Base-by-base conservation (phyloP, 2,888 invertebrate genomes). In the Tinea semifulvella region DNA sequence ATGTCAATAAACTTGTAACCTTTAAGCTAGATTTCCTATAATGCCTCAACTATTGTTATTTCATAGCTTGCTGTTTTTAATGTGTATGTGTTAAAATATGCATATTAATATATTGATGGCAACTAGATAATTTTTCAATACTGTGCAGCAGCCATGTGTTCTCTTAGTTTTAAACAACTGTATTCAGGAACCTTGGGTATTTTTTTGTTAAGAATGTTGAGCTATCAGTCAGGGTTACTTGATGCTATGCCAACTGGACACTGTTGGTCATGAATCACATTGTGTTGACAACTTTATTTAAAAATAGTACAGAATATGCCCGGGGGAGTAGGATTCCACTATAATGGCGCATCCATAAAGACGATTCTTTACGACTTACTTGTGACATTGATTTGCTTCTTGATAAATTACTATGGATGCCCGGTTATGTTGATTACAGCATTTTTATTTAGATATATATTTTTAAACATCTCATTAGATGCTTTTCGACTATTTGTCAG, bases 241-340 rank as follows among this genome's bases (percentile, higher is more conserved):
- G 65, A 66, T 40, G 39, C 22, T 18, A 50, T 66, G 68, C 67
- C 67, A 68, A 60, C 52, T 52, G 49, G 52, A 55, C 54, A 56
- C 53, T 54, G 56, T 56, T 62, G 60, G 53, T 61, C 58, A 49
- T 68, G 61, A 65, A 63, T 65, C 58, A 63, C 57, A 55, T 52
- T 53, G 53, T 56, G 56, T 61, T 62, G 58, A 61, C 61, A 61
- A 60, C 54, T 48, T 46, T 42, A 53, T 53, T 56, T 58, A 58
- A 58, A 63, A 62, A 58, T 62, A 61, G 52, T 31, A 49, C 45
- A 46, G 47, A 40, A 40, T 40, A 17, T 40, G 40, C 40, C 40
- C 14, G 40, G 40, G 40, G 22, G 38, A 38, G 38, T 7, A 40
- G 19, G 14, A 40, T 40, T 22, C 40, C 22, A 36, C 36, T 4